Percentiles rank a stretch among this genome's conserved stretches.
Conservation (phyloP, 2,888 invertebrate species). For the Ornithoptera alexandrae region DNA sequence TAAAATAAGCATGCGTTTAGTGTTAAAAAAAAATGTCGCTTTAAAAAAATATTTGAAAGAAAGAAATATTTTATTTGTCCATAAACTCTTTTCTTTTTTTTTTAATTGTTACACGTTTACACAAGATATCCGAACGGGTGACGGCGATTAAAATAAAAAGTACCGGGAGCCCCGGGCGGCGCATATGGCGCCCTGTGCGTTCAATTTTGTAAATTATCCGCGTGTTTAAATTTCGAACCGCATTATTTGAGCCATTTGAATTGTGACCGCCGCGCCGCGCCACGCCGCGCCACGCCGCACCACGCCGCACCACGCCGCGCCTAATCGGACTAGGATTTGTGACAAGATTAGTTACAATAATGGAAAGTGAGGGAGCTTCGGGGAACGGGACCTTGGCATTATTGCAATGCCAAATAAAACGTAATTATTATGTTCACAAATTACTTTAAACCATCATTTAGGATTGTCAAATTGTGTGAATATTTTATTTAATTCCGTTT, state of each 20-base stretch:
- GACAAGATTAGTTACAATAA: slow-evolving; percentile 74
- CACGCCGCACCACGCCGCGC: slow-evolving; percentile 34
- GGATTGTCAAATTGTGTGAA: background rate
- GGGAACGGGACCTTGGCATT: slow-evolving; percentile 56
- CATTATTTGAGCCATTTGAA: slow-evolving; percentile 64
- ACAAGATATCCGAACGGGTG: slow-evolving; percentile 40
- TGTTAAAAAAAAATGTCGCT: background rate
- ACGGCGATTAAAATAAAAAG: slow-evolving; percentile 44
- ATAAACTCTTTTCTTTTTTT: no score
- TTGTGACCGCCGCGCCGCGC: slow-evolving; percentile 38
- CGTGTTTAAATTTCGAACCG: slow-evolving; percentile 68
- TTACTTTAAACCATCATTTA: slow-evolving; percentile 44
- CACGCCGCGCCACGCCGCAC: no score
- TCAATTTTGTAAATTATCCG: slow-evolving; percentile 69
- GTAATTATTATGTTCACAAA: slow-evolving; percentile 52
- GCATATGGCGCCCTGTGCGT: slow-evolving; percentile 64
- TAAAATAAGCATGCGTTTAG: background rate
- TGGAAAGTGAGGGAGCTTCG: slow-evolving; percentile 50
- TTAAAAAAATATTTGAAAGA: slow-evolving; percentile 37
- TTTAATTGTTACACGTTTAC: slow-evolving; percentile 2
- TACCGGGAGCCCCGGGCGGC: slow-evolving; percentile 52
- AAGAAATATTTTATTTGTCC: no score
- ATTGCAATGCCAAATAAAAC: slow-evolving; percentile 54
- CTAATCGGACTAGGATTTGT: slow-evolving; percentile 71
- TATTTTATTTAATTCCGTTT: no score